Percentiles rank a stretch among this genome's conserved stretches.
phyloP scores from a whole-genome alignment of 2,888 invertebrate genomes.

The Cataglyphis cursor region DNA sequence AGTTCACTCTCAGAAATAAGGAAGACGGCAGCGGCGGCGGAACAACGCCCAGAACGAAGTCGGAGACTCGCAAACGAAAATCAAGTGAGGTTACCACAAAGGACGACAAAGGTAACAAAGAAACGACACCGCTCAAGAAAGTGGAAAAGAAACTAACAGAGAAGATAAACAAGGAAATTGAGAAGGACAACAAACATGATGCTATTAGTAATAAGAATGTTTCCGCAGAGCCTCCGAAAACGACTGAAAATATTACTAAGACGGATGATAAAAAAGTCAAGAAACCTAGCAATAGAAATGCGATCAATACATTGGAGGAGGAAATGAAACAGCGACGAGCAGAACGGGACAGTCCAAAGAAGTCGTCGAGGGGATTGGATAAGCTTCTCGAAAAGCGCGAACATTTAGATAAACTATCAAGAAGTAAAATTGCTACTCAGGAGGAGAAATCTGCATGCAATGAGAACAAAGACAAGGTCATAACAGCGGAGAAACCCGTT shows the following conservation, averaged over 20 bases:
- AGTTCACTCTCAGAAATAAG: conserved; percentile 81
- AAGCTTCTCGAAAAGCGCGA: conserved; percentile 88
- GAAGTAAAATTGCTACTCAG: conserved; percentile 76
- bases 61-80: conserved; percentile 86
- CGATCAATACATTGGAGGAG: conserved; percentile 83
- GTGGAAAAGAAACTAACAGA: conserved; percentile 83
- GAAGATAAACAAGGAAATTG: conserved; percentile 64
- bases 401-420: conserved; percentile 85
- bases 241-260: conserved; percentile 63
- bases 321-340: conserved; percentile 86
- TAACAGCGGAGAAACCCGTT: conserved; percentile 19
- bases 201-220: conserved; percentile 56
- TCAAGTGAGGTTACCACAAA: conserved; percentile 82
- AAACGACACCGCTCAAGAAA: conserved; percentile 83
- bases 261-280: conserved; percentile 79
- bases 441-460: conserved; percentile 60
- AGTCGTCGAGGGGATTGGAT: conserved; percentile 89
- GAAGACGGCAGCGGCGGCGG: conserved; percentile 72
- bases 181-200: conserved; percentile 61
- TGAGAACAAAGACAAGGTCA: conserved; percentile 62
- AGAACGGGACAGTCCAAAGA: conserved; percentile 88
- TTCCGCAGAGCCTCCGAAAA: conserved; percentile 61
- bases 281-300: conserved; percentile 78
- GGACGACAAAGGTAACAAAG: conserved; percentile 82
- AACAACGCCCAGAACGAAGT: conserved; percentile 72